Base-by-base conservation (phyloP, 2,113 vertebrate species). In the Anthoscopus minutus region DNA sequence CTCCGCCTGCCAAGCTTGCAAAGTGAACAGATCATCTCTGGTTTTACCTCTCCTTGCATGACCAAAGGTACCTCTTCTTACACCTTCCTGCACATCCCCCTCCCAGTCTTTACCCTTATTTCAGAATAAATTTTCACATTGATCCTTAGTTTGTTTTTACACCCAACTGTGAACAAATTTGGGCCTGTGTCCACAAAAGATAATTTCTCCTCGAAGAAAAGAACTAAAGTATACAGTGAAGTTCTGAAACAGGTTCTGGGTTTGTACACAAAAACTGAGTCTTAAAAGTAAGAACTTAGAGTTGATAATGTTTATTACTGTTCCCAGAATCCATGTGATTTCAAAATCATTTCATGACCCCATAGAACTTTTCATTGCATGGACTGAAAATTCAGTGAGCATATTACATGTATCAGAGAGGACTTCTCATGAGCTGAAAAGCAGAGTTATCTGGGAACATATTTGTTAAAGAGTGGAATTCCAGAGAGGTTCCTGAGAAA, bases 71-170 rank as follows among this genome's bases (percentile, higher is more conserved):
- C 5, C 3, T 48, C 28, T 86, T 88, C 80, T n/a, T 69, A 57
- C 6, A n/a, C 11, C 17, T 65, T 76, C 10, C 23, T 37, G 3
- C 3, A 10, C 2, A 2, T 18, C 2, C 10, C 0, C 0, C 4
- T 48, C 10, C 3, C 6, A 44, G 0, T 67, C 76, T 77, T 72
- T 60, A 62, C 35, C 42, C 18, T 54, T 50, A 28, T 33, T 69
- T 65, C 35, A 57, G 23, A 88, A 61, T 4, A 88, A 71, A 21
- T 74, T 67, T 89, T 74, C 31, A 65, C 7, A 25, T 2, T 44
- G 10, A 40, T 61, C 6, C 2, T 3, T 38, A 3, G 1, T 44
- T 58, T 62, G 31, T 48, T 92, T 69, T 85, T 37, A 27, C 15
- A 10, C 4, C 5, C 6, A 21, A 2, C 74, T 42, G 8, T 83